phyloP scores from a whole-genome alignment of 2,113 vertebrate species.

The Erinaceus europaeus region DNA sequence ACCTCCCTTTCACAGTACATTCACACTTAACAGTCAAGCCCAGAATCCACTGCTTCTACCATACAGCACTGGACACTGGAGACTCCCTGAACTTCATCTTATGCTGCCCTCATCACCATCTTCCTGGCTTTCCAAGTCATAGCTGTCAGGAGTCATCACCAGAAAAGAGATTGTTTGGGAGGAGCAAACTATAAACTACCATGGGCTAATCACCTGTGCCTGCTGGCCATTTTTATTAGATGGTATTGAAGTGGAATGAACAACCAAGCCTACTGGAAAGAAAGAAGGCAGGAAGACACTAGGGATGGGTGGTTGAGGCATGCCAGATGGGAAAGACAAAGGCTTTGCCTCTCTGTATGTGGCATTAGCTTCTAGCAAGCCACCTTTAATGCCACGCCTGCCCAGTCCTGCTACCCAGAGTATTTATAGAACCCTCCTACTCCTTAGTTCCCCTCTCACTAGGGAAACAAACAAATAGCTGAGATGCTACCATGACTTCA shows the following conservation, averaged over 20 bases:
- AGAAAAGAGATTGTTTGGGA: background rate
- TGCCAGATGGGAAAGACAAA: background rate
- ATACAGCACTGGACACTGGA: background rate
- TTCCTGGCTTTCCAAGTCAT: background rate
- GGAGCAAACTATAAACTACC: background rate
- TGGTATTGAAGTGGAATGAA: slow-evolving; percentile 27
- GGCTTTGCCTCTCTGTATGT: background rate
- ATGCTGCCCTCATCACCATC: no score
- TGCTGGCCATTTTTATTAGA: background rate
- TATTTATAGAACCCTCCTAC: background rate
- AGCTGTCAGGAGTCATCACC: background rate
- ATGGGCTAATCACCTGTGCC: background rate
- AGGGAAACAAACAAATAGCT: no score
- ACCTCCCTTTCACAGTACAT: background rate
- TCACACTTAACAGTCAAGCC: background rate
- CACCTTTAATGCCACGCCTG: background rate
- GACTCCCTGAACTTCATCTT: no score
- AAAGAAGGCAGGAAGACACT: background rate
- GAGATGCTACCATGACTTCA: no score
- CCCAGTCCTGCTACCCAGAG: background rate
- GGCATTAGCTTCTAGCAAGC: background rate
- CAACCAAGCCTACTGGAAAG: background rate
- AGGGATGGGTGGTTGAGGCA: background rate
- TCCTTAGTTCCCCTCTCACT: background rate
- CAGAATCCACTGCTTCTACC: background rate